Conservation (phyloP, 2,797 vertebrate species). For the Melanotaenia pygmaea region DNA sequence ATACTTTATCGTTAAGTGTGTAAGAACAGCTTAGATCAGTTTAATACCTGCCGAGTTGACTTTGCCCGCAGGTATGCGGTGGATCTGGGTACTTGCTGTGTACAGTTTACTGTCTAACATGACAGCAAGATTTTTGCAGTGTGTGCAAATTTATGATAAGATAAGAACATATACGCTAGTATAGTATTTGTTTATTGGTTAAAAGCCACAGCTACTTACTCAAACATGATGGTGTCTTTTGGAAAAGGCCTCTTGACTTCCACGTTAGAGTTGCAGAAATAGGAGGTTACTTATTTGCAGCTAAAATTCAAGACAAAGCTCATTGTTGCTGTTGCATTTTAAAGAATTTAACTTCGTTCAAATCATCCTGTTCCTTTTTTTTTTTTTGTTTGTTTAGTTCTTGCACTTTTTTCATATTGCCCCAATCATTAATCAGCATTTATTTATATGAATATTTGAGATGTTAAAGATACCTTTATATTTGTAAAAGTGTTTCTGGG, state of each 20-base stretch:
- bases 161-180: constrained; percentile 23
- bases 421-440: constrained; percentile 70
- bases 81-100: constrained; percentile 40
- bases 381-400: constrained; percentile 35
- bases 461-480: constrained; percentile 60
- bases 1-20: constrained; percentile 36
- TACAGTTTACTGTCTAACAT: constrained; percentile 27
- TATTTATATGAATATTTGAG: constrained; percentile 77
- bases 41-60: constrained; percentile 2
- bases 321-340: constrained; percentile 50
- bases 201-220: constrained; percentile 4
- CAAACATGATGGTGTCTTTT: constrained; percentile 33
- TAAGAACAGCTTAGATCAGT: constrained; percentile 35
- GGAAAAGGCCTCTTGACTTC: constrained; percentile 15
- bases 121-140: constrained; percentile 9
- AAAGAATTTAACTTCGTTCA: constrained; percentile 8
- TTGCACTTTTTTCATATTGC: constrained; percentile 73
- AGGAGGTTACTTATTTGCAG: constrained; percentile 57
- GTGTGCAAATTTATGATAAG: not conserved
- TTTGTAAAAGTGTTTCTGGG: constrained; percentile 68
- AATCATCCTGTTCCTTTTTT: constrained; percentile 24
- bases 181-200: constrained; percentile 36
- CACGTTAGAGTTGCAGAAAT: constrained; percentile 30
- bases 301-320: constrained; percentile 48
- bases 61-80: constrained; percentile 36